phyloP scores from a whole-genome alignment of 2,797 vertebrate species.

The Micrastur ruficollis region DNA sequence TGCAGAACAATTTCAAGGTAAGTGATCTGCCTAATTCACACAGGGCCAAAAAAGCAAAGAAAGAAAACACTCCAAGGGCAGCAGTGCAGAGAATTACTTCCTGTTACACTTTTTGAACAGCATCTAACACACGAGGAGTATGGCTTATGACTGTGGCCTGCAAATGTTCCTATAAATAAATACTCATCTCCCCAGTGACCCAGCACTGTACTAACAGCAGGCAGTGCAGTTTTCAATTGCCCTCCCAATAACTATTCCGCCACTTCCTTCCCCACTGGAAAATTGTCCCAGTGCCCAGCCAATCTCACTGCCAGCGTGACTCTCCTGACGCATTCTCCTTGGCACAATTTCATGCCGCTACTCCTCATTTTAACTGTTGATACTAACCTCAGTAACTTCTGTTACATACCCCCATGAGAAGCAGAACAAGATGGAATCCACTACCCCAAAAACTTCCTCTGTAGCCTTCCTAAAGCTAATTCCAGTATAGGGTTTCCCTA shows the following conservation, averaged over 20 bases:
- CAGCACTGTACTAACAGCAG: neutral
- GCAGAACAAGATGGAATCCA: rapidly evolving
- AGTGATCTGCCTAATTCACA: neutral
- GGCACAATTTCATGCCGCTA: neutral
- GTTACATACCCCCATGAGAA: rapidly evolving
- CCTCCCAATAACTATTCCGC: neutral
- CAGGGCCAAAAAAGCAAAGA: neutral
- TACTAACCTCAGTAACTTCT: neutral
- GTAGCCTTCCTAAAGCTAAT: neutral
- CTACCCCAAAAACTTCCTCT: neutral
- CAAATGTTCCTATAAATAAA: neutral
- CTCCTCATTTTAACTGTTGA: rapidly evolving
- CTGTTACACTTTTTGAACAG: neutral
- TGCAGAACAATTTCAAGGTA: rapidly evolving
- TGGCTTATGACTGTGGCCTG: neutral
- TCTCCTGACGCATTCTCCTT: neutral
- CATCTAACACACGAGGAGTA: neutral
- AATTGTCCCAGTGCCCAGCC: neutral
- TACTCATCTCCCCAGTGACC: neutral
- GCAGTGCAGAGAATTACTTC: neutral
- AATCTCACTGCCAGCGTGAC: neutral
- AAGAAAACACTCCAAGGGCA: neutral
- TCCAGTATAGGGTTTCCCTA: rapidly evolving
- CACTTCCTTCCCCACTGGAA: neutral
- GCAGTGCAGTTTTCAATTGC: neutral